These are phyloP conservation scores for Chaetophractus vellerosus DNA, from an alignment of 2,797 vertebrate species.

Conservation along the genomic window DNA sequence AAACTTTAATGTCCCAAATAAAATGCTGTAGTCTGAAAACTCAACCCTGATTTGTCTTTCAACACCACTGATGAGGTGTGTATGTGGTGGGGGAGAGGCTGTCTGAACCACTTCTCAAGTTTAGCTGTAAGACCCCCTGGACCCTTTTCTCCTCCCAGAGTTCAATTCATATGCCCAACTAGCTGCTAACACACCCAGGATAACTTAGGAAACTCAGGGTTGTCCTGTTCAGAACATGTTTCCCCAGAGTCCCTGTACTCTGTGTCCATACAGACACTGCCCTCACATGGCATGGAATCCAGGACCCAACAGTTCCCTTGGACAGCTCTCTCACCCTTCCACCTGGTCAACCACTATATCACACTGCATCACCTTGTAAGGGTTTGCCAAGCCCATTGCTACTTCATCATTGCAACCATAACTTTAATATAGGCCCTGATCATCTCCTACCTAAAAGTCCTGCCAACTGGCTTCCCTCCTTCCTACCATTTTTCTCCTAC, in stretches of 20 bases:
- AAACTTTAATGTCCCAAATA: too few relatives aligned
- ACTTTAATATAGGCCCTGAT: neutral
- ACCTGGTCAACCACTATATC: too few relatives aligned
- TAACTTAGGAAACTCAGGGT: neutral
- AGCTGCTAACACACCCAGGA: neutral
- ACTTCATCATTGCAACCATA: too few relatives aligned
- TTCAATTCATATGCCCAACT: neutral
- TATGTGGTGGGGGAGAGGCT: neutral
- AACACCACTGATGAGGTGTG: too few relatives aligned
- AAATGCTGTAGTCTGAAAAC: too few relatives aligned
- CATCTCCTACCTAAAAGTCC: neutral
- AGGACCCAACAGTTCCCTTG: fast-evolving
- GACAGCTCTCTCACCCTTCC: neutral
- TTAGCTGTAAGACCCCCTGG: neutral
- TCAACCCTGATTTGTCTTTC: too few relatives aligned
- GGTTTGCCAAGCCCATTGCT: neutral
- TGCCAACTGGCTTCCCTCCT: neutral
- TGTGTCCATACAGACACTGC: too few relatives aligned
- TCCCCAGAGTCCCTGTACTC: too few relatives aligned
- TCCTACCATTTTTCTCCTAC: neutral
- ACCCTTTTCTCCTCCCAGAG: neutral
- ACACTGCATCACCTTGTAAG: neutral
- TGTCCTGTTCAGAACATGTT: neutral
- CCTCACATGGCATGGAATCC: too few relatives aligned
- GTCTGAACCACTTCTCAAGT: neutral